These are phyloP conservation scores for Sus cebifrons DNA, from an alignment of 2,797 vertebrate species.

Conservation along the genomic window DNA sequence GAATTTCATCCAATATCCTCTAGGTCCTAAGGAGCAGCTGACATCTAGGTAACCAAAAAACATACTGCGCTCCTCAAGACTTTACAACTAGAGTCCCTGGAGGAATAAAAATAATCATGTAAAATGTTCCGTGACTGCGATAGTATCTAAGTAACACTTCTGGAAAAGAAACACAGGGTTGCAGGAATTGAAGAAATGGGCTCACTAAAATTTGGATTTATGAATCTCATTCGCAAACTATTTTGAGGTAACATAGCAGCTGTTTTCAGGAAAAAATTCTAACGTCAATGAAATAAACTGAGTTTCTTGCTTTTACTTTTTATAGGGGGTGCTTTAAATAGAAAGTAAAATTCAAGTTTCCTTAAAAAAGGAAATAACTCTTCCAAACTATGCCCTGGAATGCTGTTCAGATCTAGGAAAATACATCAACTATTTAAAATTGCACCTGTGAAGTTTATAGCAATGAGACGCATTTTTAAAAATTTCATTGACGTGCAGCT, in stretches of 20 bases:
- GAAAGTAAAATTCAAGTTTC: conserved; percentile 1
- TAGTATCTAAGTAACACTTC: neutral
- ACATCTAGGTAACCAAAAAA: neutral
- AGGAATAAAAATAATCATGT: neutral
- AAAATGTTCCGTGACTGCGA: conserved; percentile 15
- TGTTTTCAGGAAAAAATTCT: neutral
- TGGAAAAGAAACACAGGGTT: conserved; percentile 1
- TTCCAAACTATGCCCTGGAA: neutral
- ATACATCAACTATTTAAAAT: conserved; percentile 39
- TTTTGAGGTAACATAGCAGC: neutral
- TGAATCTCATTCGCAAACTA: conserved; percentile 55
- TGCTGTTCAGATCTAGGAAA: neutral
- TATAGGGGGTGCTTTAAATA: neutral
- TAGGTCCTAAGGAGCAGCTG: neutral
- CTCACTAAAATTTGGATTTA: conserved; percentile 3
- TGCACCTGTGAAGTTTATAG: neutral
- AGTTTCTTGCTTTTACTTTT: conserved; percentile 61
- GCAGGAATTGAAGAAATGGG: neutral
- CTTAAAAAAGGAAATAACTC: neutral
- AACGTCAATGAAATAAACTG: conserved; percentile 37
- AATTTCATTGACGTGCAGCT: too few species aligned
- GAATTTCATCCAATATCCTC: neutral
- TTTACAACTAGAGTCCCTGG: neutral
- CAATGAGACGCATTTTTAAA: conserved; percentile 32
- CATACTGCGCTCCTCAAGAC: neutral